Conservation (phyloP, 2,113 vertebrate genomes). For the Pyxicephalus adspersus region DNA sequence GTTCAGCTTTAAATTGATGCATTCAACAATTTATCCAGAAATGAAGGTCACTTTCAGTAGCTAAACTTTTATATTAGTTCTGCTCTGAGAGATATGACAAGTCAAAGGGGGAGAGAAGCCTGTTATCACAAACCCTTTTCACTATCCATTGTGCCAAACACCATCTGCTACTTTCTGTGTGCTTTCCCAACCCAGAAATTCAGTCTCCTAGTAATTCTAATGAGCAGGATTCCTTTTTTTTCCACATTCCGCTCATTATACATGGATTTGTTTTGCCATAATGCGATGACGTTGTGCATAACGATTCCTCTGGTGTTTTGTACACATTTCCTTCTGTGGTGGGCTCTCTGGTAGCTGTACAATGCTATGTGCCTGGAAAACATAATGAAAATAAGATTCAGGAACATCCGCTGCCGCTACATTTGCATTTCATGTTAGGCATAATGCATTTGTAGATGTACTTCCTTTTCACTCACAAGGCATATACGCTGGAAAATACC, state of each 20-base stretch:
- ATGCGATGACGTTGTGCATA: constrained; percentile 32
- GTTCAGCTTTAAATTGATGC: too few relatives aligned
- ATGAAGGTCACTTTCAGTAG: background rate
- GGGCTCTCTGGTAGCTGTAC: background rate
- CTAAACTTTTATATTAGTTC: constrained; percentile 13
- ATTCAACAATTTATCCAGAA: too few relatives aligned
- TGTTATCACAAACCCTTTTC: constrained; percentile 1
- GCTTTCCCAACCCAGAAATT: constrained; percentile 5
- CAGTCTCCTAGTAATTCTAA: constrained; percentile 37
- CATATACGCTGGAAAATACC: constrained; percentile 4
- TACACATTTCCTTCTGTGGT: background rate
- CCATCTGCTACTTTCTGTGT: constrained; percentile 34
- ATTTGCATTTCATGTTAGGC: constrained; percentile 29
- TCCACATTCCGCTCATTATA: constrained; percentile 35
- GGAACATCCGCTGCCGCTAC: background rate
- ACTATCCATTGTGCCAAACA: constrained; percentile 14
- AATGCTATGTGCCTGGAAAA: constrained; percentile 8
- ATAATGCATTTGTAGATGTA: constrained; percentile 11
- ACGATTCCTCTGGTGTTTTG: background rate
- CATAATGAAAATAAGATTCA: background rate
- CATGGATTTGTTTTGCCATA: constrained; percentile 27
- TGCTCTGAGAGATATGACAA: background rate
- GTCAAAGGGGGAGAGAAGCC: background rate
- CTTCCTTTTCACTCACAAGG: background rate
- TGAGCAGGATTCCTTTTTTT: constrained; percentile 40